These are phyloP conservation scores for Danio rerio DNA, from an alignment of 2,113 vertebrate species.

Conservation along the genomic window GRCz12tu NC_133182.1:33239001-33239500, in stretches of 20 bases:
- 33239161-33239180: conserved; percentile 24
- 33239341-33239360: conserved; percentile 65
- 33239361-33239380: conserved; percentile 54
- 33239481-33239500: conserved; percentile 1
- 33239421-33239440: neutral
- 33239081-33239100: neutral
- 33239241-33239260: conserved; percentile 47
- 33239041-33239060: neutral
- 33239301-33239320: conserved; percentile 75
- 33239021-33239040: neutral
- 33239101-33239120: neutral
- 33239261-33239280: conserved; percentile 56
- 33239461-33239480: conserved; percentile 1
- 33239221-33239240: conserved; percentile 62
- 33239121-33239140: conserved; percentile 5
- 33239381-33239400: conserved; percentile 32
- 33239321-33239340: conserved; percentile 60
- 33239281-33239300: conserved; percentile 64
- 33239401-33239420: conserved; percentile 18
- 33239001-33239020: neutral
- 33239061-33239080: neutral
- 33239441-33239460: neutral
- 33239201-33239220: conserved; percentile 14
- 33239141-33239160: conserved; percentile 19
- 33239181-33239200: conserved; percentile 33